phyloP scores from a whole-genome alignment of 2,113 vertebrate genomes.

The Aviceda subcristata region DNA sequence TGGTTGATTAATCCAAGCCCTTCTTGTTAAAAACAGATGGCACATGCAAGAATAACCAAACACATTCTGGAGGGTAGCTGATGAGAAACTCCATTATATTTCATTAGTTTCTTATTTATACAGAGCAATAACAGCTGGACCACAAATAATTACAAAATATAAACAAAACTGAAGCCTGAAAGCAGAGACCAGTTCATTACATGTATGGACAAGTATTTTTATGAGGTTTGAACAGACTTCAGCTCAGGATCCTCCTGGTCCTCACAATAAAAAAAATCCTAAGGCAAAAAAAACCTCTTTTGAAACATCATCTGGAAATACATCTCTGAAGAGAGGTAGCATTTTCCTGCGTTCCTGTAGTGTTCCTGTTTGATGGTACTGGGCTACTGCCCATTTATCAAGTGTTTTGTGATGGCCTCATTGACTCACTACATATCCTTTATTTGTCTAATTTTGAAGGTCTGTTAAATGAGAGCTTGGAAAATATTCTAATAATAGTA shows the following conservation, averaged over 20 bases:
- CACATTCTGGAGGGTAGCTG: not conserved
- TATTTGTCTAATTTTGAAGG: not conserved
- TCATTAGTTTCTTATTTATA: constrained; percentile 28
- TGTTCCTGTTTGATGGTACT: not conserved
- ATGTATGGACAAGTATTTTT: not conserved
- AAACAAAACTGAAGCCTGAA: constrained; percentile 38
- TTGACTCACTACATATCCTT: not conserved
- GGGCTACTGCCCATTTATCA: not conserved
- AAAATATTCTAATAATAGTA: not conserved
- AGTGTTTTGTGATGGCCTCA: not conserved
- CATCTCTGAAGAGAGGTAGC: not conserved
- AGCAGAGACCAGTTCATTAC: not conserved
- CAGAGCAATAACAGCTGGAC: not conserved
- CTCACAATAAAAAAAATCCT: not conserved
- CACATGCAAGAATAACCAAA: constrained; percentile 30
- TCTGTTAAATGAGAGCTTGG: not conserved
- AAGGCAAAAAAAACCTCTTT: not conserved
- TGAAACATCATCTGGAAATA: not conserved
- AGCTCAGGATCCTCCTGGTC: not conserved
- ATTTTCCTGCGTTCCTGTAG: not conserved
- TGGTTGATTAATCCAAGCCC: constrained; percentile 33
- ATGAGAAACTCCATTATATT: constrained; percentile 27
- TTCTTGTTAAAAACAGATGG: constrained; percentile 45
- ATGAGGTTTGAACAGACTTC: not conserved
- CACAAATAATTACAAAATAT: constrained; percentile 22